phyloP scores from a whole-genome alignment of 2,797 vertebrate genomes.

The Limnodromus scolopaceus region DNA sequence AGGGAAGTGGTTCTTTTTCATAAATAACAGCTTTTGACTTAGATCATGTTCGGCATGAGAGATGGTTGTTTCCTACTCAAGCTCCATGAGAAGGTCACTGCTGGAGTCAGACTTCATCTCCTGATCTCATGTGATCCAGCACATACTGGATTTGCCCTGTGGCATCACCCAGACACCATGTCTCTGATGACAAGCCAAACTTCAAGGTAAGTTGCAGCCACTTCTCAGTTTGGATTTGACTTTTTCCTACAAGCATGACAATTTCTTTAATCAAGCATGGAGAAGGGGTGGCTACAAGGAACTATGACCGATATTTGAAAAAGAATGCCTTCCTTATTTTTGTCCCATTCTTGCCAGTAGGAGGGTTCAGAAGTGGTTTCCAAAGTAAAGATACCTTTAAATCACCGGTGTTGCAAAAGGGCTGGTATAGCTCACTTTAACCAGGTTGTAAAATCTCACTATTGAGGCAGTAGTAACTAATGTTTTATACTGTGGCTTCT shows the following conservation, averaged over 20 bases:
- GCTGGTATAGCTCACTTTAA: conserved; percentile 71
- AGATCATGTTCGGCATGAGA: background rate
- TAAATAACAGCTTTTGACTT: background rate
- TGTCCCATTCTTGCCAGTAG: background rate
- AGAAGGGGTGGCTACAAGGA: background rate
- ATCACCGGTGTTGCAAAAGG: conserved; percentile 49
- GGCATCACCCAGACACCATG: background rate
- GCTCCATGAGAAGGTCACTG: background rate
- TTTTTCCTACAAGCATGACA: background rate
- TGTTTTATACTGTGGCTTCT: conserved; percentile 46
- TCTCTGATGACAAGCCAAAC: background rate
- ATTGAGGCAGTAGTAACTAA: conserved; percentile 15
- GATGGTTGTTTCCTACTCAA: background rate
- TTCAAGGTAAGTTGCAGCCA: background rate
- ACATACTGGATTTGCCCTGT: background rate
- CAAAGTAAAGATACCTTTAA: conserved; percentile 55
- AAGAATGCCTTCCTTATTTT: background rate
- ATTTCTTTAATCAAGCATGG: background rate
- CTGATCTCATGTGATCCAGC: background rate
- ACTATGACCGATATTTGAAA: background rate
- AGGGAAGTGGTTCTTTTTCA: background rate
- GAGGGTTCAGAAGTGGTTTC: conserved; percentile 9
- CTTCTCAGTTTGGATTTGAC: background rate
- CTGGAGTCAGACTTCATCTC: background rate
- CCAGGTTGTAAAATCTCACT: conserved; percentile 71